Conservation (phyloP, 2,797 vertebrate genomes). For the Hoplostethus atlanticus region DNA sequence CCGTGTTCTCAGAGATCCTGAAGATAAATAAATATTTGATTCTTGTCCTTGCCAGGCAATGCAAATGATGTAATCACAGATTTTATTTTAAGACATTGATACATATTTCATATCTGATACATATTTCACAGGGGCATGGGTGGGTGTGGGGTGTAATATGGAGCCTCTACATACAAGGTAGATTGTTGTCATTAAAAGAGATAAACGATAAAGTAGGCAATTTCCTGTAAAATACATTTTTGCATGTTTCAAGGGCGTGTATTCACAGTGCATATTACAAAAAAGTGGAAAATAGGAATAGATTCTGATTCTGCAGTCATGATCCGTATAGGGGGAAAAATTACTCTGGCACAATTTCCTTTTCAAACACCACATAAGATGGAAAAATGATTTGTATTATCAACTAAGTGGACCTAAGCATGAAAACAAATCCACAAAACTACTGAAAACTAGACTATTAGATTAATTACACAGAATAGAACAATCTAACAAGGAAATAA, state of each 20-base stretch:
- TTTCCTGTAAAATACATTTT: slow-evolving; percentile 63
- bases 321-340: neutral
- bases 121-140: slow-evolving; percentile 55
- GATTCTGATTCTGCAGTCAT: neutral
- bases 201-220: slow-evolving; percentile 62
- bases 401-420: too few species aligned
- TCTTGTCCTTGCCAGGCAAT: slow-evolving; percentile 52
- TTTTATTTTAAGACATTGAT: slow-evolving; percentile 71
- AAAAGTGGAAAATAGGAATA: slow-evolving; percentile 9
- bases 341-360: too few species aligned
- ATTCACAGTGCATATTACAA: neutral
- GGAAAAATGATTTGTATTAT: too few species aligned
- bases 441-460: too few species aligned
- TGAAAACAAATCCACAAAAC: too few species aligned
- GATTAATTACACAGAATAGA: too few species aligned
- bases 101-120: slow-evolving; percentile 76
- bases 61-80: slow-evolving; percentile 64
- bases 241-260: slow-evolving; percentile 5
- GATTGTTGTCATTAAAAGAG: slow-evolving; percentile 43
- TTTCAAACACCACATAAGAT: too few species aligned
- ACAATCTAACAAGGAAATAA: neutral
- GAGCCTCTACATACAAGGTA: slow-evolving; percentile 17
- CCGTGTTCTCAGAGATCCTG: slow-evolving; percentile 47
- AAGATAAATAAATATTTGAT: slow-evolving; percentile 74
- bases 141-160: slow-evolving; percentile 2